Conservation (phyloP, 64 coral and sea anemone species). For the Anthopleura sola region DNA sequence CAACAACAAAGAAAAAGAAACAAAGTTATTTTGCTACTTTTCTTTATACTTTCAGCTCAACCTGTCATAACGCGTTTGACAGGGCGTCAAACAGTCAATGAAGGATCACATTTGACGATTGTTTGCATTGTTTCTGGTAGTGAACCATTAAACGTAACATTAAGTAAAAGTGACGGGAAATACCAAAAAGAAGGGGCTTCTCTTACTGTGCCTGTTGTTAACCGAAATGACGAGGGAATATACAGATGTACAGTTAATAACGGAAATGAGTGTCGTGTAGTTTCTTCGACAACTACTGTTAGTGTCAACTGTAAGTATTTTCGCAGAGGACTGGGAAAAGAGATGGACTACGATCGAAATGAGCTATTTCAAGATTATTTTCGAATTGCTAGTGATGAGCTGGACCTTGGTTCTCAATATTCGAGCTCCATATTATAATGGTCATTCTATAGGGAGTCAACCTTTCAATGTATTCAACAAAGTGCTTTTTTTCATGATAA, state of each 20-base stretch:
- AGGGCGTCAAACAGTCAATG: not conserved
- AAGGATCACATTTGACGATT: not conserved
- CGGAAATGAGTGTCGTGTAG: constrained; percentile 16
- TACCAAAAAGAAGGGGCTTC: not conserved
- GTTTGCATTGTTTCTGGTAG: constrained; percentile 8
- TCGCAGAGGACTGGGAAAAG: not conserved
- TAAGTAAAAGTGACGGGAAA: not conserved
- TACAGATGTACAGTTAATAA: not conserved
- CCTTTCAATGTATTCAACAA: too few relatives aligned
- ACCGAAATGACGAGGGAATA: constrained; percentile 2
- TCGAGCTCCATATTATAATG: too few relatives aligned
- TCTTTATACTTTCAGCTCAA: constrained; percentile 1
- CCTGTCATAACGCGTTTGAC: not conserved
- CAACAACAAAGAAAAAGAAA: not conserved
- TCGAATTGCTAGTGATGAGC: too few relatives aligned
- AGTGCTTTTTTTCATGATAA: too few relatives aligned
- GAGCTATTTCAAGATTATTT: too few relatives aligned
- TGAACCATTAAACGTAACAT: not conserved
- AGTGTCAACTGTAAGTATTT: constrained; percentile 22
- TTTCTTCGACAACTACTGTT: not conserved
- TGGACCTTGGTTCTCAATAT: too few relatives aligned
- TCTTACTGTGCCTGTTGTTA: not conserved
- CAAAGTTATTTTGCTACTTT: not conserved
- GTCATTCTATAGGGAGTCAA: too few relatives aligned
- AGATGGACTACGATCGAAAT: not conserved